Conservation (phyloP, 1,140 invertebrate genomes). For the Penaeus indicus region DNA sequence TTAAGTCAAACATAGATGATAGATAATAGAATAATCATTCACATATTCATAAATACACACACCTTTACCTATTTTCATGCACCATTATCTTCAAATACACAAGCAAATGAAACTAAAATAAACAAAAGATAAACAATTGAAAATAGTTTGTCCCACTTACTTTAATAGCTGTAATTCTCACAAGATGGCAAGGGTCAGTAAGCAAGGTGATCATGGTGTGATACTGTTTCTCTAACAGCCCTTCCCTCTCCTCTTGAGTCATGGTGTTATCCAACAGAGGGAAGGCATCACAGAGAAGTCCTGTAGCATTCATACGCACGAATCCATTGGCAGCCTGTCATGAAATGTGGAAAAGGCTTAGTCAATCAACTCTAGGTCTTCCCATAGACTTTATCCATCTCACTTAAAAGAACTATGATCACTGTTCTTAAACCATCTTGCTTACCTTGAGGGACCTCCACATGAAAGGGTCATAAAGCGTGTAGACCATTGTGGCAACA, state of each 20-base stretch:
- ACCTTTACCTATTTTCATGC: too few relatives aligned
- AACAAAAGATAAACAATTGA: not conserved
- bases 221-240: conserved; percentile 70
- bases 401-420: too few relatives aligned
- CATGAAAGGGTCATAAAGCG: conserved; percentile 64
- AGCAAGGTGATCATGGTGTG: conserved; percentile 69
- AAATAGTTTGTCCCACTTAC: conserved; percentile 28
- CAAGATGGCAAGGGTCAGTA: conserved; percentile 69
- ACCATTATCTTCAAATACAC: too few relatives aligned
- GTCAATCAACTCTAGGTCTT: too few relatives aligned
- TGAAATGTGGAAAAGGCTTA: too few relatives aligned
- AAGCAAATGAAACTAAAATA: not conserved
- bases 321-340: conserved; percentile 69
- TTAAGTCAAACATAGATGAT: too few relatives aligned
- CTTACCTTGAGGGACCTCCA: conserved; percentile 65
- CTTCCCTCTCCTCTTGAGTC: conserved; percentile 67
- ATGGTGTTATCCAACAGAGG: conserved; percentile 68
- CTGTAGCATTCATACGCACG: conserved; percentile 69
- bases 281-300: conserved; percentile 70
- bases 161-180: conserved; percentile 68
- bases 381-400: too few relatives aligned
- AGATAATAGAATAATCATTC: too few relatives aligned
- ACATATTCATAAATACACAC: too few relatives aligned
- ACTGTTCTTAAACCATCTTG: not conserved
- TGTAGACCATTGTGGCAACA: conserved; percentile 48